Percentiles rank a stretch among this genome's conserved stretches.
phyloP scores from a whole-genome alignment of 2,888 invertebrate genomes.

The Helicoverpa assulta region DNA sequence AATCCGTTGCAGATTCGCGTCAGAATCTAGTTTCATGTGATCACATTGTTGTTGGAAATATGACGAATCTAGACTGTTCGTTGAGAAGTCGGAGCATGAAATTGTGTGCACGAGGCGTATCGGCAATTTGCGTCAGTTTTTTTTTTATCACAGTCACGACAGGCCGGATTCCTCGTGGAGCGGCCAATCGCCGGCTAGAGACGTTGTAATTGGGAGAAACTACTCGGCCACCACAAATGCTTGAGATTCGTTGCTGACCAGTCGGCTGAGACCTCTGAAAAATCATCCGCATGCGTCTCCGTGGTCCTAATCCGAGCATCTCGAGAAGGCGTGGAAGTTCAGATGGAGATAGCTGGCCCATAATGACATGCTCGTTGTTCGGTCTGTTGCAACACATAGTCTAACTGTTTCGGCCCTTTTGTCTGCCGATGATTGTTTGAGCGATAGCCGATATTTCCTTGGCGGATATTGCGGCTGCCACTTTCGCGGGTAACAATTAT shows the following conservation, averaged over 20 bases:
- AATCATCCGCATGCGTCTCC: conserved; percentile 62
- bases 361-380: conserved; percentile 82
- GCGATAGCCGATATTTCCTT: conserved; percentile 78
- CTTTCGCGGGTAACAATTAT: conserved; percentile 76
- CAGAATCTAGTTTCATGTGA: conserved; percentile 63
- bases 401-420: conserved; percentile 86
- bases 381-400: conserved; percentile 77
- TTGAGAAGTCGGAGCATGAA: conserved; percentile 86
- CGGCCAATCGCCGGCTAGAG: conserved; percentile 87
- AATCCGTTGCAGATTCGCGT: conserved; percentile 70
- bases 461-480: conserved; percentile 69
- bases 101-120: conserved; percentile 90
- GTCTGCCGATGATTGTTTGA: conserved; percentile 81
- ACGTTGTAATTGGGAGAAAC: conserved; percentile 89
- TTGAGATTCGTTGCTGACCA: conserved; percentile 81
- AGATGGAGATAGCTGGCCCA: conserved; percentile 71
- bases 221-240: conserved; percentile 86
- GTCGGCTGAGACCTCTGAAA: conserved; percentile 74
- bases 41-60: conserved; percentile 78
- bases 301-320: conserved; percentile 51
- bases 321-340: conserved; percentile 71
- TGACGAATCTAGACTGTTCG: conserved; percentile 88
- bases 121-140: conserved; percentile 90
- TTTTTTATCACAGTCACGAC: conserved; percentile 89
- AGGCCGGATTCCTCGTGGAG: conserved; percentile 86